Base-by-base conservation (phyloP, 2,797 vertebrate genomes). In the Melanogrammus aeglefinus region DNA sequence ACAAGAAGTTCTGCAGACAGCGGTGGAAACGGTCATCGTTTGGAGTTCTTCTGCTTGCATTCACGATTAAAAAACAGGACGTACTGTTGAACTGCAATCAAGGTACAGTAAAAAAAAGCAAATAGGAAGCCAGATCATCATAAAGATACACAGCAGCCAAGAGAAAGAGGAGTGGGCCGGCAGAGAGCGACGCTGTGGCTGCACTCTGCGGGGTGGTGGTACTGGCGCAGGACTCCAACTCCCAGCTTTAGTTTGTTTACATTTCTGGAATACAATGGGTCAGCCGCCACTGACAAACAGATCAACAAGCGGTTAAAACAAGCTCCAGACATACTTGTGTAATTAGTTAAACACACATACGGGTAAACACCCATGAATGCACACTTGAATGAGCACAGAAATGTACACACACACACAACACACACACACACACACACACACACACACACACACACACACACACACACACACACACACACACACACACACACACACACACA, bases 1-100 rank as follows among this genome's bases (percentile, higher is more conserved):
- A 77, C 78, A 73, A 86, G 79, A 63, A 75, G 81, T 78, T 78
- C 78, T 75, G 73, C 77, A 80, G 78, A 73, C 36, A 51, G 36
- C 0, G 4, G 35, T 21, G 35, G 66, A 6, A 74, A 16, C 6
- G 76, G 39, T 31, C 18, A 14, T 3, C 31, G 16, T 73, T 29
- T 74, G 39, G 33, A 21, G 29, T 18, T 63, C 51, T 57, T 18
- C 18, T 70, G 73, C 14, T 12, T 31, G 38, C 3, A 39, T 57
- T n/a, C 21, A 57, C 7, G 51, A 21, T 0, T 2, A 63, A 63
- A 63, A 63, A 63, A 63, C 21, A 63, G 57, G 57, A 51, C 16
- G 18, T 51, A 5, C 16, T 6, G 47, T 21, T 73, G 33, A 51
- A 47, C 39, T 8, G 4, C 41, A 75, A 47, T 75, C 24, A 75